A percentile compares a stretch with the other conserved stretches of the same genome.
These are phyloP conservation scores for Tenthredo scrophulariae DNA, from an alignment of 2,888 invertebrate species.

Conservation along the genomic window DNA sequence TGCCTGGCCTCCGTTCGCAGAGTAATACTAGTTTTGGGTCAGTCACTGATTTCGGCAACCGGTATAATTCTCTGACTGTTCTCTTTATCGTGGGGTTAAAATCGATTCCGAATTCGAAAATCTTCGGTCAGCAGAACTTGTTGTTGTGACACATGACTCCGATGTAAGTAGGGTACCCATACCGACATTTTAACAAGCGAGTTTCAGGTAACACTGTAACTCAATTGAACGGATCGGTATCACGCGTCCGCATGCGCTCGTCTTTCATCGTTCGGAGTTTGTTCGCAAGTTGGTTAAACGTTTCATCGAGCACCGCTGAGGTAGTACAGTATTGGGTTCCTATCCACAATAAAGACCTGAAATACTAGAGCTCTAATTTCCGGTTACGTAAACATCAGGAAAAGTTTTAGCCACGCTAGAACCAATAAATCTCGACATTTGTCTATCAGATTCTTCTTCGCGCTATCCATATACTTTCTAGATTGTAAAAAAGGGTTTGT, in stretches of 20 bases:
- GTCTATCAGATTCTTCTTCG: not conserved
- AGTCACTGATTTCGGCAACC: not conserved
- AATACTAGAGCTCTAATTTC: not conserved
- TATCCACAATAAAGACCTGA: not conserved
- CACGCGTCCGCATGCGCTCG: slow-evolving; percentile 1
- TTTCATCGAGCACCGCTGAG: not conserved
- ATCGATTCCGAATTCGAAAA: not conserved
- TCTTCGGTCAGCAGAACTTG: not conserved
- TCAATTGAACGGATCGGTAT: slow-evolving; percentile 26
- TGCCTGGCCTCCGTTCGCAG: not conserved
- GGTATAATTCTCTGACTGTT: not conserved
- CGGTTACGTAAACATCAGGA: not conserved
- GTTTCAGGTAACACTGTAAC: not conserved
- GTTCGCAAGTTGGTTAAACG: slow-evolving; percentile 18
- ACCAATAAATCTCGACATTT: not conserved
- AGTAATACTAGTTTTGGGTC: not conserved
- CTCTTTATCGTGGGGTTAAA: not conserved
- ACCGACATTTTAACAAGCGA: not conserved
- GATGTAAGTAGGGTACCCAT: slow-evolving; percentile 1
- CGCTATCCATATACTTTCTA: not conserved
- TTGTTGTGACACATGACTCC: slow-evolving; percentile 12
- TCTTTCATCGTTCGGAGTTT: not conserved
- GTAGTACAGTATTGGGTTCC: not conserved
- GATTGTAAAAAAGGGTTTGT: not conserved
- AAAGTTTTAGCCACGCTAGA: not conserved